These are phyloP conservation scores for Gryllus bimaculatus DNA, from an alignment of 1,140 invertebrate species.

Conservation along the genomic window DNA sequence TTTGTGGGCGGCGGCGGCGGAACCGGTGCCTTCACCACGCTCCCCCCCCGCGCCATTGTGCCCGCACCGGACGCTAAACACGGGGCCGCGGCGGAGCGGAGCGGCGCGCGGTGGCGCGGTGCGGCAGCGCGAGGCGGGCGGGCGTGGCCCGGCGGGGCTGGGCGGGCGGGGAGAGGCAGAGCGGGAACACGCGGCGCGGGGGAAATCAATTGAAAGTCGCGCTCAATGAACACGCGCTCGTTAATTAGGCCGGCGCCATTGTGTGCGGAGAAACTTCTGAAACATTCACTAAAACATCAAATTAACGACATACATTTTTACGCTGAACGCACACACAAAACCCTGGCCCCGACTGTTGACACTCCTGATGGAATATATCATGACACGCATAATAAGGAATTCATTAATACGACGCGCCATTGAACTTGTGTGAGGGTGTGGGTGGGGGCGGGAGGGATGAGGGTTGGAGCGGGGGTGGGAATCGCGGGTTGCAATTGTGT, in stretches of 20 bases:
- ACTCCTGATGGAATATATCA: background rate
- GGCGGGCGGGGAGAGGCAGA: background rate
- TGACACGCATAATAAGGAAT: slow-evolving; percentile 4
- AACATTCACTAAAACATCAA: slow-evolving; percentile 5
- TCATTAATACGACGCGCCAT: background rate
- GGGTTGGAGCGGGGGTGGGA: background rate
- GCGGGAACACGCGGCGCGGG: too few species aligned
- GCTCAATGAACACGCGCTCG: background rate
- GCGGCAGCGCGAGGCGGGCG: too few species aligned
- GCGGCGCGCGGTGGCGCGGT: too few species aligned
- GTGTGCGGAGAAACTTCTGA: background rate
- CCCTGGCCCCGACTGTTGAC: background rate
- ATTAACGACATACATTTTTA: slow-evolving; percentile 2
- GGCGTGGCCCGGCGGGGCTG: too few species aligned
- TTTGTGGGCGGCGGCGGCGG: background rate
- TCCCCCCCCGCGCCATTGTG: background rate
- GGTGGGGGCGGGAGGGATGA: background rate
- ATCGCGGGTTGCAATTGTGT: background rate
- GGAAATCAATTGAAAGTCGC: background rate
- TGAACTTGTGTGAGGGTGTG: background rate
- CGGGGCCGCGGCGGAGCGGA: background rate
- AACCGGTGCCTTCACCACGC: background rate
- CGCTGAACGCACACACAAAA: background rate
- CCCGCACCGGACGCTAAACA: background rate
- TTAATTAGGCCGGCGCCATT: background rate